phyloP scores from a whole-genome alignment of 2,888 invertebrate species.

The Epistrophe grossulariae region DNA sequence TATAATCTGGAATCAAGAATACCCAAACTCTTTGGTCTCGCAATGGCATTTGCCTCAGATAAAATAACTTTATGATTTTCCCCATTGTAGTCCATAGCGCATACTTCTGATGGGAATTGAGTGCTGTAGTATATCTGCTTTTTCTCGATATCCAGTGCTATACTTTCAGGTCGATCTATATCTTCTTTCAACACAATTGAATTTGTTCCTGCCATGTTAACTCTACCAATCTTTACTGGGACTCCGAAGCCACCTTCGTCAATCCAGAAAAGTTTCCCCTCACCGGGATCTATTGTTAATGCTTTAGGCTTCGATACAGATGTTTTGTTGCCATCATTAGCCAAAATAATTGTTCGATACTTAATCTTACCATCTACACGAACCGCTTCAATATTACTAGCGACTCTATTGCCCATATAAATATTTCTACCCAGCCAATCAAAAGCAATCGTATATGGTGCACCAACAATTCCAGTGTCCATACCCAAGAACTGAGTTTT shows the following conservation, averaged over 20 bases:
- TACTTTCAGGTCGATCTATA: conserved; percentile 91
- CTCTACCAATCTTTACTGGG: conserved; percentile 94
- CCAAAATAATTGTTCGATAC: conserved; percentile 93
- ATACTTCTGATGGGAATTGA: conserved; percentile 89
- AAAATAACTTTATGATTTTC: conserved; percentile 88
- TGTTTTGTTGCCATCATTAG: conserved; percentile 93
- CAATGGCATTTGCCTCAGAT: conserved; percentile 88
- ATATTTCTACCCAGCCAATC: conserved; percentile 99
- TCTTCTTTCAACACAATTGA: conserved; percentile 89
- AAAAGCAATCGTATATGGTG: conserved; percentile 95
- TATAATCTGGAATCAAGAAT: conserved; percentile 93
- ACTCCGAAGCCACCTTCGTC: conserved; percentile 97
- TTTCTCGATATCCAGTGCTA: conserved; percentile 92
- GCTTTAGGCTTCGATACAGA: conserved; percentile 95
- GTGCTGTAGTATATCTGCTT: conserved; percentile 95
- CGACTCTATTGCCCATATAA: conserved; percentile 94
- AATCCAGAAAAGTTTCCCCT: conserved; percentile 97
- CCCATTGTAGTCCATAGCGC: conserved; percentile 90
- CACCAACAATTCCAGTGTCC: conserved; percentile 94
- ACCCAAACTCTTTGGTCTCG: conserved; percentile 91
- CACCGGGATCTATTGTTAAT: conserved; percentile 95
- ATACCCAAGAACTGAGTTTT: conserved; percentile 91
- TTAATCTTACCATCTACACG: conserved; percentile 93
- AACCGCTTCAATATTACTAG: conserved; percentile 95
- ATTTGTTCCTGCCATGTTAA: conserved; percentile 96